A percentile compares a stretch with the other conserved stretches of the same genome.
Evolutionary conservation across 2,113 vertebrate genomes (phyloP).

Genomic region (Sterrhoptilus dennistouni): DNA sequence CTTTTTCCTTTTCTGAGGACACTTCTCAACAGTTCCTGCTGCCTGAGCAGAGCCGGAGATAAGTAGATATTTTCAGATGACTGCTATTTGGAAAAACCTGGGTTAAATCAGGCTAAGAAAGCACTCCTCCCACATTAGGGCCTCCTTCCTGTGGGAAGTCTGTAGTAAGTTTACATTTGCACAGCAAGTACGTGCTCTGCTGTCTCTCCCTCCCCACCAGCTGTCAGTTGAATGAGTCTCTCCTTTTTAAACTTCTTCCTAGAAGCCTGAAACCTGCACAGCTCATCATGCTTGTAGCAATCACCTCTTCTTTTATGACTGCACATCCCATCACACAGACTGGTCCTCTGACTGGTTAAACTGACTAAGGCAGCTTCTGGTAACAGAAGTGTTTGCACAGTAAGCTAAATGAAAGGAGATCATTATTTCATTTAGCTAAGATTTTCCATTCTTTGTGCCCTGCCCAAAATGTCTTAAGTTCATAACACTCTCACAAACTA

Average conservation of each 20-base stretch:
- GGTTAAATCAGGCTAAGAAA: background rate
- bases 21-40: background rate
- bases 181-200: background rate
- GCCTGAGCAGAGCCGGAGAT: background rate
- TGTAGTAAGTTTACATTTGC: constrained; percentile 32
- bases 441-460: constrained; percentile 57
- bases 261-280: background rate
- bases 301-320: background rate
- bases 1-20: background rate
- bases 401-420: constrained; percentile 62
- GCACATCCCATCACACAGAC: background rate
- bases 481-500: constrained; percentile 33
- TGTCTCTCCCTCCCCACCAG: background rate
- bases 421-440: constrained; percentile 64
- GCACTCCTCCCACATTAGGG: background rate
- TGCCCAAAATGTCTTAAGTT: constrained; percentile 66
- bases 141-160: constrained; percentile 24
- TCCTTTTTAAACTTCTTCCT: background rate
- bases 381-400: constrained; percentile 21
- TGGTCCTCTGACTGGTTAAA: constrained; percentile 32
- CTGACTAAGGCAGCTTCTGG: constrained; percentile 24
- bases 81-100: background rate
- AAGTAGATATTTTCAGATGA: background rate
- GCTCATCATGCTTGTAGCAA: background rate
- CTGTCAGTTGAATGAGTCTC: background rate